Evolutionary conservation across 2,797 vertebrate species (phyloP), one percentile per base, ranked within the genome.

Genomic region (Acropternis orthonyx): DNA sequence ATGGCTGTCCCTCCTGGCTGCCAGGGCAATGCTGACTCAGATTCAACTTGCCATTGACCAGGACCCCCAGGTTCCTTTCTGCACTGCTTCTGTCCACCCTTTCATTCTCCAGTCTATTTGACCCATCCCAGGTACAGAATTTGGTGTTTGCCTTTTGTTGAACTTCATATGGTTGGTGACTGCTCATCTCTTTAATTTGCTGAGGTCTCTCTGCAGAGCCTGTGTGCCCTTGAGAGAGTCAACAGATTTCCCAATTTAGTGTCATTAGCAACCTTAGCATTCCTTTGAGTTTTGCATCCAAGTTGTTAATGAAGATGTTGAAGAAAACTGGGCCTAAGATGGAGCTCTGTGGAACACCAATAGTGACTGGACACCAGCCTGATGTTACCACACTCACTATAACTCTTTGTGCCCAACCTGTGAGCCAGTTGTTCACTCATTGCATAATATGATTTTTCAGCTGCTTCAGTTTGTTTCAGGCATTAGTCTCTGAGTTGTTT

Each of bases 401-500:
- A 62, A 36, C 13, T 28, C 24, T 69, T 63, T 43, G 5, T 37
- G 36, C 49, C 27, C 27, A 69, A 8, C 6, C 10, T 10, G 23
- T 37, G 32, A 62, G 17, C 21, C 28, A 27, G 14, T 20, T 52
- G 17, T 8, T 81, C 39, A 41, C 22, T 3, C 15, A 41, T 5
- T 1, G 0, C 6, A 2, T 41, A 20, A 48, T n/a, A 30, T 8
- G 22, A 8, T 26, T 28, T 37, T 24, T 43, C 2, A n/a, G 17
- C 9, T 28, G 6, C 48, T 28, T 43, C 6, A 3, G 27, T 52
- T 44, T 80, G 8, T 56, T 66, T 63, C 19, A 48, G 9, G 8
- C 18, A 58, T 51, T 69, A 41, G 7, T 69, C 22, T 58, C 10
- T 44, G 15, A 48, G 12, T 11, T 58, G 11, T 37, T 30, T 43